phyloP scores from a whole-genome alignment of 1,140 invertebrate genomes.

The Lasioglossum baleicum region DNA sequence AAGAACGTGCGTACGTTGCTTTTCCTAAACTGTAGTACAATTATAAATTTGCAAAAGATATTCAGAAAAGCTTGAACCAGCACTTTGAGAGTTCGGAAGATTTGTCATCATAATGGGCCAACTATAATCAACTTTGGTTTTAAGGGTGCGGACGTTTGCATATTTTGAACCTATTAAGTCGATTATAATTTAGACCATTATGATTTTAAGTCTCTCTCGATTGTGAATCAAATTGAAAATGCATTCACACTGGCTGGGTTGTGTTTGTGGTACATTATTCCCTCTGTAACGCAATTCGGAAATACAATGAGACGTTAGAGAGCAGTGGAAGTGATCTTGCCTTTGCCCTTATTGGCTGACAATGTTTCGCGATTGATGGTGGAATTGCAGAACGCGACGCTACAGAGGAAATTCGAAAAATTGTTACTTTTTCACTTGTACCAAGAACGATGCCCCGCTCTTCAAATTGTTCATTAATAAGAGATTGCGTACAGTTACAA shows the following conservation, averaged over 20 bases:
- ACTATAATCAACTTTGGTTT: neutral
- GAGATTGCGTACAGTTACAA: neutral
- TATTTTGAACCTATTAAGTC: neutral
- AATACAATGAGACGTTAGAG: too few species aligned
- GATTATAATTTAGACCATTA: neutral
- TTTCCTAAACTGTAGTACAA: neutral
- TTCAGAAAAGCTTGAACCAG: neutral
- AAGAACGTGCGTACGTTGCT: neutral
- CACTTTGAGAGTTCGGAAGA: neutral
- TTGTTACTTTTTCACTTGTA: too few species aligned
- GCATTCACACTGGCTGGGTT: neutral
- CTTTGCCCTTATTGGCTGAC: too few species aligned
- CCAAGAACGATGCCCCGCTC: too few species aligned
- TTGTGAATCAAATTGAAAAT: neutral
- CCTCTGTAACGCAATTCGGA: too few species aligned
- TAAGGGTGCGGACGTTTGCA: neutral
- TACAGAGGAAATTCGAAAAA: too few species aligned
- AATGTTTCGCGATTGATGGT: too few species aligned
- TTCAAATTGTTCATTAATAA: slow-evolving; percentile 1
- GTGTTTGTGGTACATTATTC: too few species aligned
- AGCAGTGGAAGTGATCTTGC: too few species aligned
- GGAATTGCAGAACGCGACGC: too few species aligned
- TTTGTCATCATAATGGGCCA: neutral
- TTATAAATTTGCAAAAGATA: neutral
- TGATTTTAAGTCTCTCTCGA: slow-evolving; percentile 7